Evolutionary conservation across 2,113 vertebrate species (phyloP), one percentile per base, ranked within the genome.

Genomic region (Silurus meridionalis): DNA sequence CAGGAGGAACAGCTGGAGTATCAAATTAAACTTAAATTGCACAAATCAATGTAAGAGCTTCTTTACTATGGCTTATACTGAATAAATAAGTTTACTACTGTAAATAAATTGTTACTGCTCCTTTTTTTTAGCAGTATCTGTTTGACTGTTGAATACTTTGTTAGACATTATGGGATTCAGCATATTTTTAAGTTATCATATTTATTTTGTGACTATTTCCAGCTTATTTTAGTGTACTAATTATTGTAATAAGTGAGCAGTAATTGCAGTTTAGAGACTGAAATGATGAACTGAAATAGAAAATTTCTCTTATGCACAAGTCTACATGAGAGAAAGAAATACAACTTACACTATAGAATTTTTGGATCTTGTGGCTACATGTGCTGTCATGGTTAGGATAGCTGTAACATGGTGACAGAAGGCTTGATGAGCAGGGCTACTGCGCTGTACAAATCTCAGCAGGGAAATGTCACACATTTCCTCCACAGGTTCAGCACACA

Each of bases 401-500:
- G 72, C 72, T 85, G 23, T 87, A 80, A 89, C 78, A 79, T 14
- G 25, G 83, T 87, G 83, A 87, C 88, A 87, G 86, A 89, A 87
- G 88, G 83, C 83, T 67, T 77, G 78, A 82, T 64, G 72, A 85
- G 60, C 83, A 77, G 67, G 79, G 72, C 72, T 79, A 79, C 67
- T 80, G 83, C 83, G 48, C 25, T 21, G 57, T 7, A 71, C 79
- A 79, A 72, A 83, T 79, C 79, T 87, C 88, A 89, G 88, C 88
- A 83, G 88, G 88, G 88, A 87, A 74, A 87, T 85, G 80, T 80
- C 74, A 85, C 86, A 80, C 74, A 77, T 69, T 89, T 85, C 86
- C 86, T 83, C 83, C 80, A 75, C 77, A 37, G 77, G 74, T 89
- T 69, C 72, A 79, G 37, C 64, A 89, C 66, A 87, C 83, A 64